Evolutionary conservation across 2,888 invertebrate genomes (phyloP), one percentile per base, ranked within the genome.

Genomic region (Hemistola chrysoprasaria): DNA sequence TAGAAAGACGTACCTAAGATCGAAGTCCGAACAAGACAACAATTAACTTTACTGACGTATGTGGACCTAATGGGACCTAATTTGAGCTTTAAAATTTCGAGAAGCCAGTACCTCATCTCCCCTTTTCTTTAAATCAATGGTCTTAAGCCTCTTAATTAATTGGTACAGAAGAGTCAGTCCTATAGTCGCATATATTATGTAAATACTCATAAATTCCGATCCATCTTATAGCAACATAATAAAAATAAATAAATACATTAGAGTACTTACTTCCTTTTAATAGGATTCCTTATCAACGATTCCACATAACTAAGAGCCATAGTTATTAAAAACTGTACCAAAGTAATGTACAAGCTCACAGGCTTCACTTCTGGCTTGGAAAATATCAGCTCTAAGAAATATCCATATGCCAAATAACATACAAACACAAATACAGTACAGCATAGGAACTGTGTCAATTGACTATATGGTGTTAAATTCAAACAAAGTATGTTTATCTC

Each of bases 381-480:
- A 76, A 98, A 98, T 69, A 98, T 96, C 27, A 97, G 82, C 82
- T 98, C 98, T 91, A 96, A 92, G 70, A 95, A 91, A 80, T 97
- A 98, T 35, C 98, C 98, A 90, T 98, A 98, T 0, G 97, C 89
- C 43, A 98, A 79, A 78, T 95, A 98, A 68, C 97, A 95, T 49
- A 95, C 76, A 78, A 98, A 97, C 4, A 97, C 95, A 37, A 95
- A 96, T 11, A 87, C 64, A 34, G 94, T 94, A 69, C 96, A 95
- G 33, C 94, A 80, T 1, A 94, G 47, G 71, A 98, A 95, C 76
- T 97, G 97, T 2, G 90, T 80, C 8, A 92, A 89, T 59, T 90
- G 86, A 46, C 91, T 92, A 53, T 91, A 92, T 27, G 90, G 75
- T 6, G 92, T 92, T 36, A 97, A 86, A 67, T 96, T 92, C 52